Conservation (phyloP, 1,140 invertebrate genomes). For the Drosophila leontia region DNA sequence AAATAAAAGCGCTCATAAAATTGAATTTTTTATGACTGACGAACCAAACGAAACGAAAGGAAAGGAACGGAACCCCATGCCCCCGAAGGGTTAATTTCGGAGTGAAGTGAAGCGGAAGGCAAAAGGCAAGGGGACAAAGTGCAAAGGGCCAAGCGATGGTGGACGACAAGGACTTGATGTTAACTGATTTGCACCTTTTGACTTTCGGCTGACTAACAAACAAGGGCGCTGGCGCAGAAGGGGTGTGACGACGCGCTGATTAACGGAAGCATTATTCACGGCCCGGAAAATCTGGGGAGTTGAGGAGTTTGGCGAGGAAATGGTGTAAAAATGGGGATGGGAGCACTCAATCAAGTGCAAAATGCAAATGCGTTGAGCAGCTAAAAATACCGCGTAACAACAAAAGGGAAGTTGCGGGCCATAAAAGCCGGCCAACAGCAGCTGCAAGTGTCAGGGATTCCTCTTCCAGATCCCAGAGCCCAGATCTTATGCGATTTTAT, state of each 20-base stretch:
- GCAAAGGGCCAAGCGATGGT: slow-evolving; percentile 62
- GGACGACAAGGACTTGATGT: slow-evolving; percentile 31
- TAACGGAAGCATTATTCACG: slow-evolving; percentile 79
- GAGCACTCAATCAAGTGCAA: slow-evolving; percentile 73
- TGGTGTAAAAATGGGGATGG: background rate
- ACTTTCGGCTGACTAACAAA: slow-evolving; percentile 40
- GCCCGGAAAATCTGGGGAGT: slow-evolving; percentile 12
- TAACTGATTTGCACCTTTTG: slow-evolving; percentile 81
- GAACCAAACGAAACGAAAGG: slow-evolving; percentile 38
- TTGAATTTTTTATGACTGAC: slow-evolving; percentile 81
- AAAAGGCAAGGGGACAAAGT: slow-evolving; percentile 28
- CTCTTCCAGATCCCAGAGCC: background rate
- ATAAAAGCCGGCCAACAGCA: slow-evolving; percentile 61
- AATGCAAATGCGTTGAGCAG: slow-evolving; percentile 74
- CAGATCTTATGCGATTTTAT: slow-evolving; percentile 17
- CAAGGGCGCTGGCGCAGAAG: background rate
- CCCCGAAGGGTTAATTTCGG: slow-evolving; percentile 22
- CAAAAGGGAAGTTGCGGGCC: slow-evolving; percentile 70
- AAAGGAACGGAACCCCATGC: slow-evolving; percentile 39
- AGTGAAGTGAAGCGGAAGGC: slow-evolving; percentile 40
- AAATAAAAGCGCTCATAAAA: slow-evolving; percentile 82
- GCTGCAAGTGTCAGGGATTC: slow-evolving; percentile 46
- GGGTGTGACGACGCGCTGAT: slow-evolving; percentile 43
- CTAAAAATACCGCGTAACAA: slow-evolving; percentile 69
- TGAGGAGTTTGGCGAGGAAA: background rate